Base-by-base conservation (phyloP, 2,113 vertebrate species). In the Tupaia tana region DNA sequence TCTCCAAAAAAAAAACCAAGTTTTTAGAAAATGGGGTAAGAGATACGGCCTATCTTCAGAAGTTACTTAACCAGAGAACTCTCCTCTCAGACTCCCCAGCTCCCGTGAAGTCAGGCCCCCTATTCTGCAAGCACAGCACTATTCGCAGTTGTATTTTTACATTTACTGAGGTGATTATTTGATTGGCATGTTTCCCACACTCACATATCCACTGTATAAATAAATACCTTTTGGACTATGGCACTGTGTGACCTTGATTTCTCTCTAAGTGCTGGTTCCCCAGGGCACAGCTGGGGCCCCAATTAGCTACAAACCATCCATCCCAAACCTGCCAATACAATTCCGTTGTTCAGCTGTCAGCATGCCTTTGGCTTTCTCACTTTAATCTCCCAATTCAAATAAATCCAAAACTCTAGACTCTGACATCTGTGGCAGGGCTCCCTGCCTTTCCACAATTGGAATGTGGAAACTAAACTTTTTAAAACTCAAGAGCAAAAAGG, bases 361-460 rank as follows among this genome's bases (percentile, higher is more conserved):
- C 67, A n/a, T n/a, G 95, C 92, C 78, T 96, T 75, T 90, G 92
- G 66, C 86, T 63, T 89, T 82, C 94, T 92, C 89, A 27, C 89
- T 96, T 95, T 97, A 90, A 95, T 94, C 92, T 95, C 90, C 79
- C 71, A 86, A 79, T 86, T 95, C 93, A 96, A 95, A 96, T 79
- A 96, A 97, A 94, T 83, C 89, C 87, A 43, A 83, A 94, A 89
- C 73, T 73, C 91, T 69, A 81, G 66, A 88, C 75, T 27, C 86
- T 93, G 52, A 84, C 93, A 86, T 85, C 90, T 91, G 86, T 78
- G 86, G 75, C 83, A 91, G 77, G 94, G 91, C 94, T 87, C 83
- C 83, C 86, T 70, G 77, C 83, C 96, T 95, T 73, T 94, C 75
- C 24, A 58, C 81, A 87, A 86, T 0, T 66, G 67, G 77, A 96